Conservation (phyloP, 1,140 invertebrate genomes). For the Ladona fulva region DNA sequence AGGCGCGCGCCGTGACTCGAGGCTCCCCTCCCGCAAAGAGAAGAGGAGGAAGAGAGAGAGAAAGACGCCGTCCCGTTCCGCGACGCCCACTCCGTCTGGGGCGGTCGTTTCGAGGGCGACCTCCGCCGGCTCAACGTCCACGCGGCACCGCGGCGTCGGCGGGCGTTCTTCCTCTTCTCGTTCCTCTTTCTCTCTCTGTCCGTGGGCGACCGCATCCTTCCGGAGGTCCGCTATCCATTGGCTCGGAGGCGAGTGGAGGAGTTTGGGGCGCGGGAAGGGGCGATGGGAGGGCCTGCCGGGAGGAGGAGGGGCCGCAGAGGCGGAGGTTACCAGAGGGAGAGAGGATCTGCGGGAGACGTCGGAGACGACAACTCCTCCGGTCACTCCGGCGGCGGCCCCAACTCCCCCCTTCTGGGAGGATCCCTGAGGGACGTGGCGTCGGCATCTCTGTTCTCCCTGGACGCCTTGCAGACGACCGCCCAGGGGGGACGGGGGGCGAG, state of each 20-base stretch:
- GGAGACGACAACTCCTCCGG: neutral
- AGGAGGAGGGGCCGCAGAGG: neutral
- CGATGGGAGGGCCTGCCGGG: neutral
- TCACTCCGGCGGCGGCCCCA: neutral
- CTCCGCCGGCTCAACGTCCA: no score
- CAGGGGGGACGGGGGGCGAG: neutral
- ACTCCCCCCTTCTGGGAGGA: neutral
- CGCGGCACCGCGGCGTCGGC: no score
- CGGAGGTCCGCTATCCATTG: neutral
- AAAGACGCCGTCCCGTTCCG: neutral
- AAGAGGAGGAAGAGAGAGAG: neutral
- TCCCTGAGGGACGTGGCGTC: neutral
- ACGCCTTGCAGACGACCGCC: neutral
- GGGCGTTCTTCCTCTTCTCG: neutral
- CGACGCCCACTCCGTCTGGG: neutral
- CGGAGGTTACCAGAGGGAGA: neutral
- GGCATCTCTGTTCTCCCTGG: neutral
- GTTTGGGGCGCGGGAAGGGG: neutral
- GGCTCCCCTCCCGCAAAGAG: no score
- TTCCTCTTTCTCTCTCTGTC: neutral
- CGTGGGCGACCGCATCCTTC: neutral
- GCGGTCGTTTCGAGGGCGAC: neutral
- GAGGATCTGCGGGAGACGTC: neutral
- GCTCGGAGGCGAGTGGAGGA: no score
- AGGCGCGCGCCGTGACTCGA: no score